phyloP scores from a whole-genome alignment of 2,888 invertebrate species.

The Erebia epiphron region DNA sequence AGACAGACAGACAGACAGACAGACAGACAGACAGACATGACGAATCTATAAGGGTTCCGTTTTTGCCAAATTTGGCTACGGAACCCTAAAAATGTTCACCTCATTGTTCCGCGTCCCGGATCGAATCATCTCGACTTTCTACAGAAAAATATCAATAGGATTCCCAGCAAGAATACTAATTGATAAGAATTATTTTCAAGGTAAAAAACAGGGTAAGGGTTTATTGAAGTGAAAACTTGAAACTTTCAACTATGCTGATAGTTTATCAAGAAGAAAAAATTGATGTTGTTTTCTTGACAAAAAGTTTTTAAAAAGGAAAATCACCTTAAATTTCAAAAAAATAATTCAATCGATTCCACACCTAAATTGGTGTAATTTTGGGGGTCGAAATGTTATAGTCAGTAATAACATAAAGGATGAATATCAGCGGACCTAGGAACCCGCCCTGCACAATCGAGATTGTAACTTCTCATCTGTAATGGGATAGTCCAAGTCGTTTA shows the following conservation, averaged over 20 bases:
- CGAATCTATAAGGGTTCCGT: too few species aligned
- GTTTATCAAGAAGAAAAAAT: too few species aligned
- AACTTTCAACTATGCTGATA: too few species aligned
- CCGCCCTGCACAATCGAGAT: conserved; percentile 24
- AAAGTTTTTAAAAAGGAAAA: neutral
- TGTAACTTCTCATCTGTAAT: conserved; percentile 33
- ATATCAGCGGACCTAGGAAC: conserved; percentile 20
- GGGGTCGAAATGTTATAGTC: conserved; percentile 23
- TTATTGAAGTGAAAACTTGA: too few species aligned
- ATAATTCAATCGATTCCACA: neutral
- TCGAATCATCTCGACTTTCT: conserved; percentile 2
- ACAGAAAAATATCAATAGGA: neutral
- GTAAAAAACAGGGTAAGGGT: neutral
- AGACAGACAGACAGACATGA: too few species aligned
- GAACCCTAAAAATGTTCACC: conserved; percentile 24
- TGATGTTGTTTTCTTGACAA: neutral
- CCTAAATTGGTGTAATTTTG: conserved; percentile 14
- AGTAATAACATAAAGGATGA: conserved; percentile 25
- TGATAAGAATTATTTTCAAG: neutral
- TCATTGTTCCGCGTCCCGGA: conserved; percentile 11
- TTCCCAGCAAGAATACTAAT: neutral
- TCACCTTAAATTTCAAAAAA: neutral
- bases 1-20: too few species aligned
- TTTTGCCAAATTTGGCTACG: too few species aligned
- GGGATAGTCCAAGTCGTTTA: conserved; percentile 38